Conservation (phyloP, 2,888 invertebrate species). For the Hyposoter didymator region DNA sequence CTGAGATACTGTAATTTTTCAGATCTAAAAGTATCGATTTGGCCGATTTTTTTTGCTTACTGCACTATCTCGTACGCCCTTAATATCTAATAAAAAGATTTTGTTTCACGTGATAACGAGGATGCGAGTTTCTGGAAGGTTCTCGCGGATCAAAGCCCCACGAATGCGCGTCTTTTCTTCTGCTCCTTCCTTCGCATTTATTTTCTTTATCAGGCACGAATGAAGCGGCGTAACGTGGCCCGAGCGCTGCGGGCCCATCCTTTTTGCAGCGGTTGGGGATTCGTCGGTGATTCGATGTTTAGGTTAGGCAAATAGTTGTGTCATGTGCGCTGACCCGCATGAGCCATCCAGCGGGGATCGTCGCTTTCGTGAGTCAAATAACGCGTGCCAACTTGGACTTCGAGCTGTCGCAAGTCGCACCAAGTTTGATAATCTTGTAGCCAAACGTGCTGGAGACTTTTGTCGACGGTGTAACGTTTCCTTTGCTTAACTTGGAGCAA, state of each 20-base stretch:
- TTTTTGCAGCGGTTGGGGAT: slow-evolving; percentile 79
- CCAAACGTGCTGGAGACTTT: slow-evolving; percentile 97
- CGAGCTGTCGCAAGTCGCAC: slow-evolving; percentile 96
- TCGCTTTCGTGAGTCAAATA: slow-evolving; percentile 97
- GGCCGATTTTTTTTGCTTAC: not conserved
- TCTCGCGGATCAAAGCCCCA: slow-evolving; percentile 26
- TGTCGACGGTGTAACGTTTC: slow-evolving; percentile 98
- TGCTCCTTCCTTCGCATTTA: not conserved
- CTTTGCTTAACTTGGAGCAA: slow-evolving; percentile 98
- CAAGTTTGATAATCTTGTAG: slow-evolving; percentile 98
- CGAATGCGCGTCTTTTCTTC: not conserved
- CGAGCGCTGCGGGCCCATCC: slow-evolving; percentile 85
- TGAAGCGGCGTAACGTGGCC: slow-evolving; percentile 81
- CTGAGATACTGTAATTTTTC: slow-evolving; percentile 42
- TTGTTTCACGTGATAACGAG: slow-evolving; percentile 17
- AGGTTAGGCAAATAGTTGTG: slow-evolving; percentile 77
- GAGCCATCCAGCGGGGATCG: slow-evolving; percentile 94
- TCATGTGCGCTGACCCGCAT: slow-evolving; percentile 81
- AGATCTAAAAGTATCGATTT: slow-evolving; percentile 32
- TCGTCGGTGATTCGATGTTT: slow-evolving; percentile 81
- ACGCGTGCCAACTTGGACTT: slow-evolving; percentile 90
- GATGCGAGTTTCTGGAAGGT: slow-evolving; percentile 18
- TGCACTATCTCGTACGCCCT: not conserved
- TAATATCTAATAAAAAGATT: slow-evolving; percentile 40
- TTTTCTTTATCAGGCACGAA: slow-evolving; percentile 78